Percentiles rank a stretch among this genome's conserved stretches.
These are phyloP conservation scores for Hipparchia semele DNA, from an alignment of 2,888 invertebrate genomes.

Conservation along the genomic window DNA sequence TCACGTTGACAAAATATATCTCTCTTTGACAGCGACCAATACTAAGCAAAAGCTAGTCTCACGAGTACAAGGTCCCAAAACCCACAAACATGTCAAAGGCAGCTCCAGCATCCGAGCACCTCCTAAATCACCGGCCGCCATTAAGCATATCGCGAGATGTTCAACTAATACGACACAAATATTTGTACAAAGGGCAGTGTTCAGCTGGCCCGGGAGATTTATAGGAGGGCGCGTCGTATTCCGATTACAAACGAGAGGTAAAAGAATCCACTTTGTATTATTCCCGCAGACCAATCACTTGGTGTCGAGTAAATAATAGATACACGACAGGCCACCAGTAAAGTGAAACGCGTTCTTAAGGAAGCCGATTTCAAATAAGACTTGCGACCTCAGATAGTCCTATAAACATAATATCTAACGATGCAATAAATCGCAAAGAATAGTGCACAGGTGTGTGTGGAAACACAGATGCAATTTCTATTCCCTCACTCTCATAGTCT, in stretches of 20 bases:
- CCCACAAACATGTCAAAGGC: conserved; percentile 26
- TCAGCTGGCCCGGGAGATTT: conserved; percentile 31
- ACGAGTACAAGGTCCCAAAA: background rate
- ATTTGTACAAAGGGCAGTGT: conserved; percentile 44
- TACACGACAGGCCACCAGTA: background rate
- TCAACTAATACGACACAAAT: conserved; percentile 53
- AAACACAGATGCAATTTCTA: too few species aligned
- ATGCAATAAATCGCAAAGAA: too few species aligned
- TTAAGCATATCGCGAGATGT: conserved; percentile 38
- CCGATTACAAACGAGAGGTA: conserved; percentile 31
- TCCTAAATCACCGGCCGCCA: conserved; percentile 34
- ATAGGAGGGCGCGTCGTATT: conserved; percentile 24
- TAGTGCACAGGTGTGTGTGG: too few species aligned
- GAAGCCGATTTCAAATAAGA: background rate
- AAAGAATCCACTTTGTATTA: conserved; percentile 22
- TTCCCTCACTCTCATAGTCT: too few species aligned
- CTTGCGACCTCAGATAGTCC: too few species aligned
- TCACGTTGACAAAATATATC: too few species aligned
- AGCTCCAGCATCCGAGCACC: conserved; percentile 6
- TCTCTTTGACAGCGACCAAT: too few species aligned
- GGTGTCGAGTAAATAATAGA: background rate
- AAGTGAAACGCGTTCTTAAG: background rate
- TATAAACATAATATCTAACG: too few species aligned
- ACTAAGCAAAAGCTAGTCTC: too few species aligned
- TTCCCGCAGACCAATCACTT: background rate